phyloP scores from a whole-genome alignment of 2,797 vertebrate species.

The Champsocephalus gunnari region DNA sequence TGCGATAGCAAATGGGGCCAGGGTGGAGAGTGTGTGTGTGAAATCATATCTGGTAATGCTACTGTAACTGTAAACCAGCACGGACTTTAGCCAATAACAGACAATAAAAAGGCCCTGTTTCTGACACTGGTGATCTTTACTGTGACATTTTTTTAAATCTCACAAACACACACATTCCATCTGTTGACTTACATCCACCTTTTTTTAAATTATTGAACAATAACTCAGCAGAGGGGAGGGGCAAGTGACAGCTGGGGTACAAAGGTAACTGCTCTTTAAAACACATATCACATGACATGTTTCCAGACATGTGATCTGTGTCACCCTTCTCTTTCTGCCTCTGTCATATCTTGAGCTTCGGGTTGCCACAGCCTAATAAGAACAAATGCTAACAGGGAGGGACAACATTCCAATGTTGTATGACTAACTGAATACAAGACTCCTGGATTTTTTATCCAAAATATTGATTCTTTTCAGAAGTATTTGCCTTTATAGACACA shows the following conservation, averaged over 20 bases:
- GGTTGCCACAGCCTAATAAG: slow-evolving; percentile 3
- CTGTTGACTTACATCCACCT: background rate
- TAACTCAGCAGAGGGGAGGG: slow-evolving; percentile 1
- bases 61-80: slow-evolving; percentile 16
- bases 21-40: background rate
- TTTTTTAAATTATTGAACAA: background rate
- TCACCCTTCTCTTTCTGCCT: background rate
- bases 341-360: background rate
- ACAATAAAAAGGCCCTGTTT: slow-evolving; percentile 7
- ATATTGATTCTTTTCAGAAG: background rate
- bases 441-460: background rate
- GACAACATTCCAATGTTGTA: background rate
- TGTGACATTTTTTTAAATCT: background rate
- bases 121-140: background rate
- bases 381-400: slow-evolving; percentile 5
- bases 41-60: slow-evolving; percentile 9
- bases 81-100: slow-evolving; percentile 36
- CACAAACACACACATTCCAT: background rate
- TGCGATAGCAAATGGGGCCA: background rate
- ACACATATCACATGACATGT: slow-evolving; percentile 13
- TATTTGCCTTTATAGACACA: background rate
- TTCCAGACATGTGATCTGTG: background rate
- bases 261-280: slow-evolving; percentile 10
- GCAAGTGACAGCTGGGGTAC: background rate
- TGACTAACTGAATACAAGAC: background rate